Base-by-base conservation (phyloP, 2,113 vertebrate species). In the Uria lomvia region DNA sequence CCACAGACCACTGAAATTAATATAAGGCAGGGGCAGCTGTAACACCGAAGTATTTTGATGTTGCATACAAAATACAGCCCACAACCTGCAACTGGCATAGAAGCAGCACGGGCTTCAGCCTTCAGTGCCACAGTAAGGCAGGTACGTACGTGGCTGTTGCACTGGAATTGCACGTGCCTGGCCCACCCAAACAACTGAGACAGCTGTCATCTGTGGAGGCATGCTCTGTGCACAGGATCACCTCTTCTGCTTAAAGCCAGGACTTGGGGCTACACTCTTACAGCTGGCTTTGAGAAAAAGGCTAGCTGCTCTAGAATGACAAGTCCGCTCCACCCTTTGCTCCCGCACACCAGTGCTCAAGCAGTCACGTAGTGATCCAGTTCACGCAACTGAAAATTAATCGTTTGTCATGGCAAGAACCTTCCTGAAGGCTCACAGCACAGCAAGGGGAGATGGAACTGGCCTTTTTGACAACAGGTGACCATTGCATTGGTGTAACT, bases 111-210 rank as follows among this genome's bases (percentile, higher is more conserved):
- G 43, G 38, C 22, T 50, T 70, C 43, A 36, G 43, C 75, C 75
- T 32, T 68, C 59, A 27, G 66, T 4, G 12, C 23, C 23, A 49
- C 18, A 24, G 26, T 29, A 36, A 49, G 11, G n/a, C 53, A 45
- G 34, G 38, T 24, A 47, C 5, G 9, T 9, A 29, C 5, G 5
- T 10, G 16, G 30, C 27, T 58, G 21, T 12, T 58, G 52, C 29
- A 9, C 1, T 63, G 32, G 27, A 50, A 73, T 2, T 5, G 26
- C 30, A 2, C 5, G 5, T 11, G 9, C 34, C 42, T 1, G 0
- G 38, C 34, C 19, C 22, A 26, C 34, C 11, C 0, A 1, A 26
- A 32, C 34, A 65, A 42, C 43, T 2, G 27, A 67, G 76, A 21
- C 4, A 20, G 62, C 27, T 43, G 74, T 11, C 11, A 43, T 5